Evolutionary conservation across 2,888 invertebrate species (phyloP).

Genomic region (Heterodera filipjevi): DNA sequence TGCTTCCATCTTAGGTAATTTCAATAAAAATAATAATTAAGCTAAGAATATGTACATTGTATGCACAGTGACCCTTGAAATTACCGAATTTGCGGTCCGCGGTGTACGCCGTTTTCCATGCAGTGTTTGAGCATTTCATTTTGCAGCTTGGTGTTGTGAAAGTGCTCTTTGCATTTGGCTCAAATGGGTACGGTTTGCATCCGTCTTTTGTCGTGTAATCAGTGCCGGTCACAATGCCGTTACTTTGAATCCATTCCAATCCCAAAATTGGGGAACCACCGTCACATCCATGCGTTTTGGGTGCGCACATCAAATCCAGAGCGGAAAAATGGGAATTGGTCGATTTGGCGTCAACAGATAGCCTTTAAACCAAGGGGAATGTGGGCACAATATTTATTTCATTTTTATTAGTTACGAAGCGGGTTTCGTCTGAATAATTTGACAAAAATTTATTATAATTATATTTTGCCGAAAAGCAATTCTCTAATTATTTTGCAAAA

Average conservation of each 20-base stretch:
- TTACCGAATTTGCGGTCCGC: constrained; percentile 14
- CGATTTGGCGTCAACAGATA: neutral
- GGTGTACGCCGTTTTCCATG: neutral
- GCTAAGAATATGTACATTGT: no score
- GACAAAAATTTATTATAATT: no score
- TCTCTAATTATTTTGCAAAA: no score
- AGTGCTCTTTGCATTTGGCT: constrained; percentile 67
- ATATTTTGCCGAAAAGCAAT: no score
- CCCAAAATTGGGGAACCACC: constrained; percentile 23
- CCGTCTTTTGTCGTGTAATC: constrained; percentile 71
- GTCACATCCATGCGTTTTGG: constrained; percentile 4
- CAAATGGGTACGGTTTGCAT: constrained; percentile 83
- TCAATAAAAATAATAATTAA: no score
- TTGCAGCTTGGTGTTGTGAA: constrained; percentile 3
- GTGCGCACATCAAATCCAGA: constrained; percentile 16
- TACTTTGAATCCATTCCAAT: constrained; percentile 76
- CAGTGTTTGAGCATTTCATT: neutral
- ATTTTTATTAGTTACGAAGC: no score
- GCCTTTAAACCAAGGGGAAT: neutral
- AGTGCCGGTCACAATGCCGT: constrained; percentile 85
- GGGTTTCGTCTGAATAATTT: no score
- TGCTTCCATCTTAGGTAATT: no score
- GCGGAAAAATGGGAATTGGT: constrained; percentile 4
- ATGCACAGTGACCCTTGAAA: neutral
- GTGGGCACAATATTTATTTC: no score